phyloP scores from a whole-genome alignment of 2,797 vertebrate species.

The Cyprinella venusta region DNA sequence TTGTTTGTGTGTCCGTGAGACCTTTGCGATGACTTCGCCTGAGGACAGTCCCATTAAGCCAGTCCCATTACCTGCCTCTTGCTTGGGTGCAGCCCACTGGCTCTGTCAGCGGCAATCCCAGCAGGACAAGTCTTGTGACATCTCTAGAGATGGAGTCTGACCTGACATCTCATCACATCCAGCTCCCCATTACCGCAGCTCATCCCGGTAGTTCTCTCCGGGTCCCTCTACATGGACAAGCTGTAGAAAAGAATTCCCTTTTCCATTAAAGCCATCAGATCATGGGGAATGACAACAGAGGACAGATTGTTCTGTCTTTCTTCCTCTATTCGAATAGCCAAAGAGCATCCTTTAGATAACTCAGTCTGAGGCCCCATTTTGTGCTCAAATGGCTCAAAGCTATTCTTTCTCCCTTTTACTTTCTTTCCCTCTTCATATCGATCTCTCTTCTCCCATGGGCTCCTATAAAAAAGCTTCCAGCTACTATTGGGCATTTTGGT shows the following conservation, averaged over 20 bases:
- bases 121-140: slow-evolving; percentile 43
- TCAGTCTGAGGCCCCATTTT: slow-evolving; percentile 19
- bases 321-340: slow-evolving; percentile 39
- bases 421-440: slow-evolving; percentile 39
- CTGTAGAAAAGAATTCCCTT: slow-evolving; percentile 29
- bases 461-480: slow-evolving; percentile 4
- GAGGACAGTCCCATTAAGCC: slow-evolving; percentile 43
- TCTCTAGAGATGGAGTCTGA: slow-evolving; percentile 39
- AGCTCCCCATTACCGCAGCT: slow-evolving; percentile 36
- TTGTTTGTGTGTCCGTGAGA: slow-evolving; percentile 5
- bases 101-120: slow-evolving; percentile 35
- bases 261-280: slow-evolving; percentile 43
- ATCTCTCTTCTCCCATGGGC: slow-evolving; percentile 40
- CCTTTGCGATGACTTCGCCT: slow-evolving; percentile 6
- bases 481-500: slow-evolving; percentile 20
- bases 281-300: slow-evolving; percentile 39
- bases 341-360: slow-evolving; percentile 56
- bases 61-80: slow-evolving; percentile 44
- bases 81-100: slow-evolving; percentile 28
- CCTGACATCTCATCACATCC: slow-evolving; percentile 49
- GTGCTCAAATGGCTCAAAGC: slow-evolving; percentile 32
- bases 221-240: slow-evolving; percentile 2
- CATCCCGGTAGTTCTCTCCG: slow-evolving; percentile 15
- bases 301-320: slow-evolving; percentile 33
- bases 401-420: slow-evolving; percentile 40